Conservation (phyloP, 2,797 vertebrate genomes). For the Acanthis flammea region DNA sequence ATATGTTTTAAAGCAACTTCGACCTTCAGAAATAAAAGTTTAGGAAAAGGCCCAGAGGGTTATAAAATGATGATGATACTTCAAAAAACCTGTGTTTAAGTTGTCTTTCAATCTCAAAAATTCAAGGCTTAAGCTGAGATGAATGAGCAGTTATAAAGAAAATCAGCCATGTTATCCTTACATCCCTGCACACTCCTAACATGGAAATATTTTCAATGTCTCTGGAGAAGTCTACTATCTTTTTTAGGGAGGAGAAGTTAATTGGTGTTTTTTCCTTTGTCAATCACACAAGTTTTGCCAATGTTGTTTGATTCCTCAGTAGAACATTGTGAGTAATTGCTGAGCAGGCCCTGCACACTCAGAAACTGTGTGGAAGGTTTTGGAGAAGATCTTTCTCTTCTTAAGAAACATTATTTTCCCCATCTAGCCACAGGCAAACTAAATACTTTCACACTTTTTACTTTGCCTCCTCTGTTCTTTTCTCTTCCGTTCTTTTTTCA, state of each 20-base stretch:
- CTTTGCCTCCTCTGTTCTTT: neutral
- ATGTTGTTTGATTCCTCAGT: neutral
- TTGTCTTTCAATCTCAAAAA: neutral
- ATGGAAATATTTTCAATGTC: neutral
- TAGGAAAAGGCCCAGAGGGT: neutral
- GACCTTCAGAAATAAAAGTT: neutral
- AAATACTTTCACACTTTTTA: neutral
- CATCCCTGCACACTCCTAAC: neutral
- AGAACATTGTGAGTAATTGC: neutral
- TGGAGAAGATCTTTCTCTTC: neutral
- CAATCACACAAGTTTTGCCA: accelerated
- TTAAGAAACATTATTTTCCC: neutral
- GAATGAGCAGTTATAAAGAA: neutral
- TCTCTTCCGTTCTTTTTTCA: neutral
- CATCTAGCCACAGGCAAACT: neutral
- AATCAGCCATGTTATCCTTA: neutral
- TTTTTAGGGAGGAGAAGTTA: neutral
- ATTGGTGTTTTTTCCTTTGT: neutral
- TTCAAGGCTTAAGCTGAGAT: neutral
- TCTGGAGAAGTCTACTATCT: neutral
- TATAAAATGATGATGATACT: neutral
- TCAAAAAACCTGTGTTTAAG: neutral
- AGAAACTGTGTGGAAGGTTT: neutral
- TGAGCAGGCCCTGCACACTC: accelerated
- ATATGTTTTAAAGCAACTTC: neutral